Conservation (phyloP, 2,113 vertebrate genomes). For the Platycercus adscitus region DNA sequence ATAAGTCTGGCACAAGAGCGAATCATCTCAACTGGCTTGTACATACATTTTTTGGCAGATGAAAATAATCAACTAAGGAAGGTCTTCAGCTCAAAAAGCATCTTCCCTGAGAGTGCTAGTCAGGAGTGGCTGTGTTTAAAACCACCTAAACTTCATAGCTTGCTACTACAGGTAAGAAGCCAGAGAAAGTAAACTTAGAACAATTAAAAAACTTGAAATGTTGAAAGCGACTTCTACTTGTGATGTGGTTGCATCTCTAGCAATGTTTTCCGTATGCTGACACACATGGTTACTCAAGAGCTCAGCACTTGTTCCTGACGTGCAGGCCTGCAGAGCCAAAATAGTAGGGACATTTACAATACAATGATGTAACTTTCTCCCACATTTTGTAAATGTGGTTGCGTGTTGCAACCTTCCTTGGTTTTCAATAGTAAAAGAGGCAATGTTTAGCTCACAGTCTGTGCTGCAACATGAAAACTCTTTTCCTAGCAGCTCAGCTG, state of each 20-base stretch:
- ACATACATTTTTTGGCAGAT: not conserved
- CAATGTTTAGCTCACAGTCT: not conserved
- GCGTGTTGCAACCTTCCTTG: slow-evolving; percentile 33
- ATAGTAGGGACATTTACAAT: slow-evolving; percentile 9
- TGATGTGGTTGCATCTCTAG: not conserved
- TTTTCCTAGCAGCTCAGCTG: slow-evolving; percentile 21
- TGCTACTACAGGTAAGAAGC: not conserved
- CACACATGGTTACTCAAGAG: slow-evolving; percentile 50
- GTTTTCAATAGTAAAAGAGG: slow-evolving; percentile 20
- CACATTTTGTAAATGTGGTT: slow-evolving; percentile 39
- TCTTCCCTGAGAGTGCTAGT: not conserved
- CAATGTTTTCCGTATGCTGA: not conserved
- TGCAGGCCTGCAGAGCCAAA: not conserved
- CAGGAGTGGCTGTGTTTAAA: not conserved
- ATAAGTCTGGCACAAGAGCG: not conserved
- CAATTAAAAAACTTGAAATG: not conserved
- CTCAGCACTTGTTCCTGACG: slow-evolving; percentile 29
- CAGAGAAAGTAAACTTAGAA: not conserved
- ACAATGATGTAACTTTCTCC: slow-evolving; percentile 48
- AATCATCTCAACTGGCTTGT: not conserved
- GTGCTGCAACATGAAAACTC: not conserved
- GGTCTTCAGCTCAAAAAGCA: not conserved
- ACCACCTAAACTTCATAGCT: not conserved
- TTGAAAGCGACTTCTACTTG: not conserved
- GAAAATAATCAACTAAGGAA: not conserved